Base-by-base conservation (phyloP, 2,797 vertebrate species). In the Mus spretus region DNA sequence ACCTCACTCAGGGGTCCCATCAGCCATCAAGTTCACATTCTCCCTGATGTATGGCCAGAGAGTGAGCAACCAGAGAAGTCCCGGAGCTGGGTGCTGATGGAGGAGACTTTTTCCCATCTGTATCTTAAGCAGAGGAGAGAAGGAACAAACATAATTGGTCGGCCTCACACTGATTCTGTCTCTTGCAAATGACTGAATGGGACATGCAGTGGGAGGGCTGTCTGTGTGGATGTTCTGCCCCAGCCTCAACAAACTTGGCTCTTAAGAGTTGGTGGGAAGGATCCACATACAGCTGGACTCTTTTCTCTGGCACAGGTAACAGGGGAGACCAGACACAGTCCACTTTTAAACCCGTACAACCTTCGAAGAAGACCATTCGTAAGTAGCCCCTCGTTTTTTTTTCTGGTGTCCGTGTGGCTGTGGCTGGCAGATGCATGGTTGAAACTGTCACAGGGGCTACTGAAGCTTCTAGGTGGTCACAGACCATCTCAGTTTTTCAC, bases 231-330 rank as follows among this genome's bases (percentile, higher is more conserved):
- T 9, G 11, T 20, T 28, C 24, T 61, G 0, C n/a, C 40, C 3
- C 67, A 0, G 0, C 11, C 6, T 10, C 7, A 10, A 20, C 84
- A 34, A 13, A 40, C 44, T 34, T 55, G 53, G 61, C 74, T 86
- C 34, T 63, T 74, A 34, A 34, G 24, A 55, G 14, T 90, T 37
- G 59, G 37, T 24, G 28, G 8, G 44, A 67, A 75, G 81, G 67
- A 78, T 53, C 37, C 11, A 0, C 14, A 1, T 8, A 3, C 78
- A 91, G 17, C 53, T 15, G 78, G 12, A 19, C 53, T 19, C 57
- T 89, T 70, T 94, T 93, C 63, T 93, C 78, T 77, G 85, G 12
- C 55, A 37, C 97, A 98, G 97, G 88, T 89, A 72, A 63, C 3
- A 0, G n/a, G 19, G 53, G 44, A 92, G 92, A 95, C 31, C 26